Evolutionary conservation across 1,140 invertebrate genomes (phyloP).

Genomic region (Mactra quadrangularis): DNA sequence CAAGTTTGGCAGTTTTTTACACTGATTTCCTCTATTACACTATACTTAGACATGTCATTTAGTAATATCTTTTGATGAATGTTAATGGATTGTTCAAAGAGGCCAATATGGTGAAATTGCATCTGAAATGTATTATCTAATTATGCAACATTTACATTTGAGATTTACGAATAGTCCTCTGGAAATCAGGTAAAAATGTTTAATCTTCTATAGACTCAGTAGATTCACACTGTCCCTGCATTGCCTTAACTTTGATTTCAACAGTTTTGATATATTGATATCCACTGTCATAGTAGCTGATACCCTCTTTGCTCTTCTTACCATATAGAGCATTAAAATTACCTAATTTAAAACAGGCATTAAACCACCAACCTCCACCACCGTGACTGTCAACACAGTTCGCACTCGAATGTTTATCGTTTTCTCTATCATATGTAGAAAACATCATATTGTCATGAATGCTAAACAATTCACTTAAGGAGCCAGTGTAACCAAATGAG

Average conservation of each 20-base stretch:
- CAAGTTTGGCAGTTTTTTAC: too few relatives aligned
- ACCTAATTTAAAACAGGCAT: conserved; percentile 14
- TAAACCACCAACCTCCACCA: conserved; percentile 50
- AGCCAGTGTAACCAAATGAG: conserved; percentile 8
- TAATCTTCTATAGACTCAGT: too few relatives aligned
- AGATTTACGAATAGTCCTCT: too few relatives aligned
- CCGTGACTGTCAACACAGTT: neutral
- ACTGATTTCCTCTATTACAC: too few relatives aligned
- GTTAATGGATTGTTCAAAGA: too few relatives aligned
- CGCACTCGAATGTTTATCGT: neutral
- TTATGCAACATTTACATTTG: too few relatives aligned
- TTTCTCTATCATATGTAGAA: conserved; percentile 47
- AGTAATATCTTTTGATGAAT: too few relatives aligned
- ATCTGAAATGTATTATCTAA: too few relatives aligned
- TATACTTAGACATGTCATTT: too few relatives aligned
- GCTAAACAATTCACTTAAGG: conserved; percentile 4
- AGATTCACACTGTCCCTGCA: conserved; percentile 14
- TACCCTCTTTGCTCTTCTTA: neutral
- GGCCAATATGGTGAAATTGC: too few relatives aligned
- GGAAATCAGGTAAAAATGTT: too few relatives aligned
- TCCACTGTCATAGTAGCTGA: conserved; percentile 10
- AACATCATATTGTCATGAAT: conserved; percentile 37
- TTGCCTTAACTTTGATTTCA: neutral
- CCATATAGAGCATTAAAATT: conserved; percentile 44
- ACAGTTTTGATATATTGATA: conserved; percentile 27